Evolutionary conservation across 2,888 invertebrate genomes (phyloP).

Genomic region (Epirrita christyi): DNA sequence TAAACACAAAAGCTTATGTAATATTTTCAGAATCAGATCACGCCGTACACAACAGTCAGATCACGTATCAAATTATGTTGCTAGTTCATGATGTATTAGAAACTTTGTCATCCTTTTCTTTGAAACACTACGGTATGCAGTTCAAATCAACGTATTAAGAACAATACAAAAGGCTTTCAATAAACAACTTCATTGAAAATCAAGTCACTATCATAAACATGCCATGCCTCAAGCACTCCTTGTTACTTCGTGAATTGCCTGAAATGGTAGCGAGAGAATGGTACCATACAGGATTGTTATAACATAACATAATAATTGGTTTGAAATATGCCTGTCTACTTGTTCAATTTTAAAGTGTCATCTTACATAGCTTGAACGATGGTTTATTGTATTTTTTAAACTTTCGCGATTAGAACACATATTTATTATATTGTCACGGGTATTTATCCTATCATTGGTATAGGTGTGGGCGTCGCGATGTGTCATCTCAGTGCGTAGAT

Average conservation of each 20-base stretch:
- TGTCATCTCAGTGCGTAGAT: too few relatives aligned
- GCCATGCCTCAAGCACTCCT: conserved; percentile 53
- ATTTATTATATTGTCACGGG: too few relatives aligned
- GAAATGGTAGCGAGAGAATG: conserved; percentile 48
- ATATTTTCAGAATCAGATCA: conserved; percentile 15
- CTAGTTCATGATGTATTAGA: conserved; percentile 31
- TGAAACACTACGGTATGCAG: conserved; percentile 32
- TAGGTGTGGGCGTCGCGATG: too few relatives aligned
- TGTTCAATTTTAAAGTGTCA: conserved; percentile 31
- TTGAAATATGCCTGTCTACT: conserved; percentile 33
- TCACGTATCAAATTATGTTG: conserved; percentile 30
- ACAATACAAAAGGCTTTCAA: conserved; percentile 40
- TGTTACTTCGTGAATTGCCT: conserved; percentile 54
- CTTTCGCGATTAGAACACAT: too few relatives aligned
- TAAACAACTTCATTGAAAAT: conserved; percentile 43
- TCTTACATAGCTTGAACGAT: background rate
- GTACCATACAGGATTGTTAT: too few relatives aligned
- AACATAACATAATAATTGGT: conserved; percentile 49
- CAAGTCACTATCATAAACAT: conserved; percentile 49
- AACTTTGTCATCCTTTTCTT: conserved; percentile 30
- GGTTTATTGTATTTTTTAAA: too few relatives aligned
- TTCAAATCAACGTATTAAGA: conserved; percentile 28
- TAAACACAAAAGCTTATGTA: background rate
- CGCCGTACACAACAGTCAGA: conserved; percentile 4
- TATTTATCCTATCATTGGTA: too few relatives aligned